Percentiles rank a stretch among this genome's conserved stretches.
Evolutionary conservation across 2,113 vertebrate species (phyloP).

Genomic region (Castor canadensis): DNA sequence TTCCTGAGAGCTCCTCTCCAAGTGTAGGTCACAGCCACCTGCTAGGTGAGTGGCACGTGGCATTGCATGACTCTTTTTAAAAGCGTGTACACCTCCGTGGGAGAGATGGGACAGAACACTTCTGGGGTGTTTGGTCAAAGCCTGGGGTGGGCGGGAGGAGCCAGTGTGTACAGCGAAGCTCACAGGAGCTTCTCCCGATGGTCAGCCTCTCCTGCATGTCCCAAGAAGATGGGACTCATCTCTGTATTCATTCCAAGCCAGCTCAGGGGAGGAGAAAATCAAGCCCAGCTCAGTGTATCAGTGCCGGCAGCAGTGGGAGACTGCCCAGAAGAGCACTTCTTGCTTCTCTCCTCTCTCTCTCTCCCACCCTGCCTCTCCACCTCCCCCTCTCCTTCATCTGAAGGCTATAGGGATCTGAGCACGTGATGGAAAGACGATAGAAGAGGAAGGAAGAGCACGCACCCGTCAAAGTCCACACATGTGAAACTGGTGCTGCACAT

Average conservation of each 20-base stretch:
- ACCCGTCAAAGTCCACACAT: not conserved
- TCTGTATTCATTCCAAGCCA: not conserved
- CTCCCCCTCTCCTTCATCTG: not conserved
- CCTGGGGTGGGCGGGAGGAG: not conserved
- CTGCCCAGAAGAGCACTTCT: not conserved
- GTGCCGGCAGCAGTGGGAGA: not conserved
- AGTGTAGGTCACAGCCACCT: no score
- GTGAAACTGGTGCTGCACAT: not conserved
- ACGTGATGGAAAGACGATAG: not conserved
- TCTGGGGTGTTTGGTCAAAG: no score
- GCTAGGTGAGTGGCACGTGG: no score
- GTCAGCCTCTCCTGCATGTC: no score
- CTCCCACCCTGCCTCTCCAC: not conserved
- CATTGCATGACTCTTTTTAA: no score
- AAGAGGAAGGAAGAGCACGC: not conserved
- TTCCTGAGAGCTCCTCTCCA: not conserved
- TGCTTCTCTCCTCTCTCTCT: not conserved
- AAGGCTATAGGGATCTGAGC: not conserved
- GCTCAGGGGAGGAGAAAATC: not conserved
- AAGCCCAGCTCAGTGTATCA: no score
- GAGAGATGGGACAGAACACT: no score
- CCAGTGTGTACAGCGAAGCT: no score
- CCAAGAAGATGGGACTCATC: not conserved
- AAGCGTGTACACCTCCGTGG: no score
- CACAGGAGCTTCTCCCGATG: no score